Evolutionary conservation across 2,888 invertebrate species (phyloP).

Genomic region (Anoplius nigerrimus): DNA sequence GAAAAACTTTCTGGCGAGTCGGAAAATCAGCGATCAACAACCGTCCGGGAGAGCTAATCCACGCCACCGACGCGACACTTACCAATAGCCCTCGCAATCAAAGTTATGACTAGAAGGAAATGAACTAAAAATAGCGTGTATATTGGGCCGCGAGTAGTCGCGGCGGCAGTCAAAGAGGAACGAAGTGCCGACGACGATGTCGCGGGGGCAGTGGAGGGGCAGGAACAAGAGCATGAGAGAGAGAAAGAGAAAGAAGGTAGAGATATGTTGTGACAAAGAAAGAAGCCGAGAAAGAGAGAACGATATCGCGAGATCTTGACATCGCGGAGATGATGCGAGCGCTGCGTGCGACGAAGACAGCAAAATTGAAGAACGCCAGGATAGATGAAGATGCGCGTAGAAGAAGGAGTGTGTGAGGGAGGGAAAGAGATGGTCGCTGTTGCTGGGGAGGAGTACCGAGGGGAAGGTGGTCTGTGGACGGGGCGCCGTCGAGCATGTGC

Average conservation of each 20-base stretch:
- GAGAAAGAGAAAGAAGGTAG: conserved; percentile 34
- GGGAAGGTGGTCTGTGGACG: conserved; percentile 32
- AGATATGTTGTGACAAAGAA: background rate
- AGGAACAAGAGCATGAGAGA: too few species aligned
- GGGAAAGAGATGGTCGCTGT: conserved; percentile 4
- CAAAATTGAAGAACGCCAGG: conserved; percentile 3
- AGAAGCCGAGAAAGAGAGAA: background rate
- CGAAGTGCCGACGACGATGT: conserved; percentile 28
- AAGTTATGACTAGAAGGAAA: conserved; percentile 64
- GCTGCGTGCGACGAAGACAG: conserved; percentile 19
- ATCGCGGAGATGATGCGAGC: conserved; percentile 19
- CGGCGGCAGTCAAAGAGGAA: conserved; percentile 43
- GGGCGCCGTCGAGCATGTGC: conserved; percentile 50
- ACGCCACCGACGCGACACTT: conserved; percentile 32
- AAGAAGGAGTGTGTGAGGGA: conserved; percentile 24
- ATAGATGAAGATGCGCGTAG: conserved; percentile 9
- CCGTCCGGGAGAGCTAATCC: too few species aligned
- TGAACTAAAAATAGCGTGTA: conserved; percentile 68
- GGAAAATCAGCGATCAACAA: conserved; percentile 11
- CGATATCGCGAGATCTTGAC: background rate
- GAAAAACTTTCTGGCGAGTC: conserved; percentile 9
- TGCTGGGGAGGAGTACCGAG: background rate
- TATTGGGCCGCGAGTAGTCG: conserved; percentile 60
- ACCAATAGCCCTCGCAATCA: conserved; percentile 56
- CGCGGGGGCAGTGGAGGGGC: too few species aligned